Conservation (phyloP, 2,797 vertebrate species). For the Schizothorax lantsangensis region DNA sequence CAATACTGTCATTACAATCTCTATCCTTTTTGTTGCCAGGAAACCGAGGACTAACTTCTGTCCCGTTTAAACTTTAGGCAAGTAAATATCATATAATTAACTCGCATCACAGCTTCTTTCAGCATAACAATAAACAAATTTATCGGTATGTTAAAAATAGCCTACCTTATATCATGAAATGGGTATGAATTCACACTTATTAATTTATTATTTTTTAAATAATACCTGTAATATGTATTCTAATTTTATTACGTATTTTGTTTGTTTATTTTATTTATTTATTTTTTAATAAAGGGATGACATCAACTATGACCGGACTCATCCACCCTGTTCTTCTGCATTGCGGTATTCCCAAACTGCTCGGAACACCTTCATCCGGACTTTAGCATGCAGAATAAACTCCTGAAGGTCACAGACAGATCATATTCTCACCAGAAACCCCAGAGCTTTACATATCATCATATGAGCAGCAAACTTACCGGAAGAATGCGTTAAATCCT, state of each 20-base stretch:
- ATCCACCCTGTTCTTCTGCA: conserved; percentile 72
- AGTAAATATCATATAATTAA: background rate
- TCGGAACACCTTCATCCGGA: background rate
- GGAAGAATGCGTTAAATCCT: conserved; percentile 53
- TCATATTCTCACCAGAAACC: background rate
- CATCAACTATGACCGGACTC: conserved; percentile 50
- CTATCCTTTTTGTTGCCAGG: conserved; percentile 7
- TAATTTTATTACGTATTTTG: background rate
- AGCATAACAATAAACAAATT: background rate
- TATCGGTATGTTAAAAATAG: background rate
- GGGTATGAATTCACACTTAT: background rate
- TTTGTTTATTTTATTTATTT: background rate
- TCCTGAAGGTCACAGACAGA: background rate
- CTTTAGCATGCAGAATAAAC: background rate
- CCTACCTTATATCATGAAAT: background rate
- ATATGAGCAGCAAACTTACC: conserved; percentile 70
- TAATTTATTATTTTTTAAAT: background rate
- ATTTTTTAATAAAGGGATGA: conserved; percentile 26
- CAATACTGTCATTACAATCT: background rate
- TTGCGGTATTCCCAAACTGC: conserved; percentile 75
- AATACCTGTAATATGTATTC: background rate
- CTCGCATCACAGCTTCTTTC: too few species aligned
- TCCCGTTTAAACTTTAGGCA: conserved; percentile 39
- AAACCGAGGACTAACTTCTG: conserved; percentile 31
- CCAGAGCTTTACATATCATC: background rate